A percentile compares a stretch with the other conserved stretches of the same genome.
Evolutionary conservation across 2,888 invertebrate species (phyloP).

Genomic region (Exephanes ischioxanthus): DNA sequence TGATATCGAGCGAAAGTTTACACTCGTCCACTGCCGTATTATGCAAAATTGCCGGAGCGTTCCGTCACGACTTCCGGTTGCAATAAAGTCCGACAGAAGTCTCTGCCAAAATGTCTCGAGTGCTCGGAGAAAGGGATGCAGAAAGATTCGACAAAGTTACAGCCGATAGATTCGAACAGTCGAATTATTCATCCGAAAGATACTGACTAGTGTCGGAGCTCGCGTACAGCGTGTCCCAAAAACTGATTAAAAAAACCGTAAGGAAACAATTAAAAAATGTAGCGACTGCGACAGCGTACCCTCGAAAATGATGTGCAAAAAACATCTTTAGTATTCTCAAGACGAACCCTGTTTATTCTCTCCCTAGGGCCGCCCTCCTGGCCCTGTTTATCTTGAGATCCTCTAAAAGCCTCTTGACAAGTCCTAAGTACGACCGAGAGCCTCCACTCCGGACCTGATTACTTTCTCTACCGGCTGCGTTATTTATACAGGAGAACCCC

Average conservation of each 20-base stretch:
- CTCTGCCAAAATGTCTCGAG: conserved; percentile 27
- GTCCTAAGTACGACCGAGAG: too few relatives aligned
- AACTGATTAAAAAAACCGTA: background rate
- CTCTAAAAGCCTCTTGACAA: too few relatives aligned
- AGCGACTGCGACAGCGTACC: background rate
- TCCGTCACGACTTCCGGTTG: conserved; percentile 40
- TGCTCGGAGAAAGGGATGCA: background rate
- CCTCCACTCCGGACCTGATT: too few relatives aligned
- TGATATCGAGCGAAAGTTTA: conserved; percentile 19
- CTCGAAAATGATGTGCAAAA: too few relatives aligned
- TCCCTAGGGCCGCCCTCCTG: too few relatives aligned
- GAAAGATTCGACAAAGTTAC: background rate
- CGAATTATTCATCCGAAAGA: background rate
- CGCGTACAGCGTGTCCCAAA: background rate
- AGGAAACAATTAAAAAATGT: background rate
- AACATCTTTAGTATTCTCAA: too few relatives aligned
- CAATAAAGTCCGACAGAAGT: conserved; percentile 29
- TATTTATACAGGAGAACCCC: too few relatives aligned
- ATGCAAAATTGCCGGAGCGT: conserved; percentile 32
- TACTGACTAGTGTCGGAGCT: background rate
- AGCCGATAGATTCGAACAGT: background rate
- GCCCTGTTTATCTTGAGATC: too few relatives aligned
- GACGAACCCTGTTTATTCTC: too few relatives aligned
- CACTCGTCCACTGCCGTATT: conserved; percentile 20
- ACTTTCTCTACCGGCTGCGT: too few relatives aligned